Base-by-base conservation (phyloP, 2,888 invertebrate species). In the Odontomyia ornata region DNA sequence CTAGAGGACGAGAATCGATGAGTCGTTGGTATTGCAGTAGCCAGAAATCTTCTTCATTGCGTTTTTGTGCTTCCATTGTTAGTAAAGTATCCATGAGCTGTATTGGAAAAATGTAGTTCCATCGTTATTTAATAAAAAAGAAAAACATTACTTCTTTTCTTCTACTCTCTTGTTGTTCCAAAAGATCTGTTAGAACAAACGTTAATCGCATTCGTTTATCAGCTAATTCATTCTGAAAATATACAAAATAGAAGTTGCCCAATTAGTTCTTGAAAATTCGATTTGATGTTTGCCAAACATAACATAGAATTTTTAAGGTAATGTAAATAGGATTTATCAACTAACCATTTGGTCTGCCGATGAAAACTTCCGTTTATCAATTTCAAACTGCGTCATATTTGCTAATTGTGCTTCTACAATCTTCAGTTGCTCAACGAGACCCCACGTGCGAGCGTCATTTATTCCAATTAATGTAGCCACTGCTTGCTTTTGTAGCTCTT, bases 1-100 rank as follows among this genome's bases (percentile, higher is more conserved):
- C 89, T 82, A 89, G 89, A 27, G 95, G 95, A 80, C 92, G 90
- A 30, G 90, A 90, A 83, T 95, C 94, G 83, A 96, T 88, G 60
- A 96, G 86, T 80, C 91, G 90, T 85, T 96, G 96, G 85, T 95
- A 96, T 85, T 95, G 95, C 82, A 90, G 89, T 80, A 94, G 86
- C 93, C 93, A 93, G 84, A 92, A 93, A 83, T 91, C 91, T 81
- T 88, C 85, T 79, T 85, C 87, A 80, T 87, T 86, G 71, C 84
- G 86, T 80, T 87, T 87, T 78, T 86, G 88, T 80, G 88, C 87
- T 85, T 96, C 95, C 89, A 95, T 92, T 83, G 91, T 91, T 81
- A 90, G 89, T 82, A 94, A 86, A 0, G 92, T 92, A 18, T 90
- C 89, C 77, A 93, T 85, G 69, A 94, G 86, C 83, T 93, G 91